A percentile compares a stretch with the other conserved stretches of the same genome.
Evolutionary conservation across 2,888 invertebrate genomes (phyloP).

Genomic region (Pediacus dermestoides): DNA sequence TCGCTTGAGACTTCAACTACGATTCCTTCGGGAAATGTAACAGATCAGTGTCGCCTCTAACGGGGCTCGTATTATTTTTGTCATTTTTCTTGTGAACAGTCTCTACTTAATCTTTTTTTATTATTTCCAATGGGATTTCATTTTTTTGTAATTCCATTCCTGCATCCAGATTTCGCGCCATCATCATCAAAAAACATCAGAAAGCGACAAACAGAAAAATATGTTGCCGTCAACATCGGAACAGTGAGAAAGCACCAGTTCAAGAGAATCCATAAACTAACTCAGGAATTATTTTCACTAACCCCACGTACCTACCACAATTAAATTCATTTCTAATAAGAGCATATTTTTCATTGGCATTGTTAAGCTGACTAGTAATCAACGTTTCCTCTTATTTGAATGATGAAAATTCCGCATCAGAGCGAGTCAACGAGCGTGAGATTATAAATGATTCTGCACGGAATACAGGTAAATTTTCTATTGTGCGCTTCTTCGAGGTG

Average conservation of each 20-base stretch:
- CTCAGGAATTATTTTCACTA: too few relatives aligned
- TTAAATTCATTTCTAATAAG: too few relatives aligned
- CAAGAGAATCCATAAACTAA: too few relatives aligned
- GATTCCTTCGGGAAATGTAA: constrained; percentile 43
- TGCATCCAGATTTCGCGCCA: too few relatives aligned
- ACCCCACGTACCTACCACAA: too few relatives aligned
- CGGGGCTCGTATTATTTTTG: constrained; percentile 9
- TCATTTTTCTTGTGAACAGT: constrained; percentile 6
- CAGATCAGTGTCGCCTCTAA: constrained; percentile 42
- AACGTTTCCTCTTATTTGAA: too few relatives aligned
- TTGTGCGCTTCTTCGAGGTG: background rate
- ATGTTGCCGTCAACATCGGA: background rate
- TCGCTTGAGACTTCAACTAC: constrained; percentile 44
- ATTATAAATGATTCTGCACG: constrained; percentile 1
- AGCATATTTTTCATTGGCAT: too few relatives aligned
- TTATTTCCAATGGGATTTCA: constrained; percentile 7
- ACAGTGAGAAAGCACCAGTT: background rate
- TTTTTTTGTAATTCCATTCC: constrained; percentile 8
- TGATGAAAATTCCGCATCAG: background rate
- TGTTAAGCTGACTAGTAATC: too few relatives aligned
- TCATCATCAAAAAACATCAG: constrained; percentile 3
- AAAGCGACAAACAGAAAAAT: constrained; percentile 1
- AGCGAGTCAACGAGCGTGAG: background rate
- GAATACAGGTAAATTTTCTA: constrained; percentile 2
- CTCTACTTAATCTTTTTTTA: constrained; percentile 10